Evolutionary conservation across 2,113 vertebrate genomes (phyloP).

Genomic region (Phoenicopterus ruber): DNA sequence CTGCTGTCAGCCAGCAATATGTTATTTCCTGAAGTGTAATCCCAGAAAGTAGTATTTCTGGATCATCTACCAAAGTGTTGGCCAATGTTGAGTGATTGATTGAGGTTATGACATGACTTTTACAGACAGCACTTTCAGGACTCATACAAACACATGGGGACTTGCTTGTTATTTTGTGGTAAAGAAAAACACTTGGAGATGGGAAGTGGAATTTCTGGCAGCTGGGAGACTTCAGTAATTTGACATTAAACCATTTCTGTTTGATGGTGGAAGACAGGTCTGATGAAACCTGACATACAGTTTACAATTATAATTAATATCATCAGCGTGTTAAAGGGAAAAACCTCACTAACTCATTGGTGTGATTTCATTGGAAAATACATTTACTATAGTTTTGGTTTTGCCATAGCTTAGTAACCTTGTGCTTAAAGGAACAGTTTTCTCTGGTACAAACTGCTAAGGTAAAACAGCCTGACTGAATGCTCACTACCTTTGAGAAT

Average conservation of each 20-base stretch:
- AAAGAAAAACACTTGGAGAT: conserved; percentile 21
- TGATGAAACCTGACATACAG: not conserved
- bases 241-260: conserved; percentile 17
- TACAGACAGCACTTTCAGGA: conserved; percentile 20
- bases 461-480: not conserved
- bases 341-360: not conserved
- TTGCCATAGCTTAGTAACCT: not conserved
- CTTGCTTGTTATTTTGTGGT: conserved; percentile 11
- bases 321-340: not conserved
- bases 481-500: not conserved
- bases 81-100: conserved; percentile 45
- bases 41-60: conserved; percentile 50
- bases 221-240: not conserved
- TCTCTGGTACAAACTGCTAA: not conserved
- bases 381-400: not conserved
- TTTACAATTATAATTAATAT: conserved; percentile 21
- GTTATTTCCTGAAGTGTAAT: conserved; percentile 31
- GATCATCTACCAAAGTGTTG: conserved; percentile 11
- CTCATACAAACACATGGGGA: not conserved
- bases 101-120: conserved; percentile 58
- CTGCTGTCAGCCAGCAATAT: conserved; percentile 2
- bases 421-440: not conserved
- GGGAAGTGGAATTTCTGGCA: conserved; percentile 16
- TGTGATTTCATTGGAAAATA: not conserved
- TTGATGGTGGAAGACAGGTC: conserved; percentile 12